Base-by-base conservation (phyloP, 2,797 vertebrate genomes). In the Amblyopsis hoosieri region DNA sequence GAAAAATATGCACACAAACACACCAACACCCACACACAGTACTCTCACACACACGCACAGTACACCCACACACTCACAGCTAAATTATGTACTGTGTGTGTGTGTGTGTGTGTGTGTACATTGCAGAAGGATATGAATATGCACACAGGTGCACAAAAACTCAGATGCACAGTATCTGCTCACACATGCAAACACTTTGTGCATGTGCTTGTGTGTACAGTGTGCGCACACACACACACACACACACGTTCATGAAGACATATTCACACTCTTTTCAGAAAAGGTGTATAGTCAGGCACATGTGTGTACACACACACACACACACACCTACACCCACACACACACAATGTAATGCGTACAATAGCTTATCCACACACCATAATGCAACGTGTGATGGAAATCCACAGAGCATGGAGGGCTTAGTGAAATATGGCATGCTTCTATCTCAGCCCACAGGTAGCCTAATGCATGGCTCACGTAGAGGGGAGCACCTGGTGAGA, bases 391-490 rank as follows among this genome's bases (percentile, higher is more conserved):
- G 13, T 15, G 54, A 54, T 55, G 55, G 49, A 66, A 66, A 60
- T 66, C 76, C 64, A 58, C 59, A 79, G 72, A 82, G 57, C 65
- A 60, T 33, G 54, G 66, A 12, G 64, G 64, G 48, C 71, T 72
- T 62, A 33, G 60, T 61, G 64, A 63, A 71, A 75, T 75, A 80
- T 73, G 63, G 71, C 68, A 65, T 75, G 59, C 62, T 71, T 79
- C 68, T 60, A 71, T 73, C 68, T 82, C 64, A 74, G 65, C 75
- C 72, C 67, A 69, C 62, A 17, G 29, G 74, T 65, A 57, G 29
- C 5, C 53, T 67, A 72, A 73, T 52, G 17, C 69, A 79, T 67
- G 64, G 64, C 62, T 72, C 61, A 52, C 60, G 67, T 57, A 60
- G 56, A 62, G 42, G 52, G 64, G 54, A 68, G 74, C 54, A 71